Evolutionary conservation across 2,797 vertebrate species (phyloP).

Genomic region (Synanceia verrucosa): DNA sequence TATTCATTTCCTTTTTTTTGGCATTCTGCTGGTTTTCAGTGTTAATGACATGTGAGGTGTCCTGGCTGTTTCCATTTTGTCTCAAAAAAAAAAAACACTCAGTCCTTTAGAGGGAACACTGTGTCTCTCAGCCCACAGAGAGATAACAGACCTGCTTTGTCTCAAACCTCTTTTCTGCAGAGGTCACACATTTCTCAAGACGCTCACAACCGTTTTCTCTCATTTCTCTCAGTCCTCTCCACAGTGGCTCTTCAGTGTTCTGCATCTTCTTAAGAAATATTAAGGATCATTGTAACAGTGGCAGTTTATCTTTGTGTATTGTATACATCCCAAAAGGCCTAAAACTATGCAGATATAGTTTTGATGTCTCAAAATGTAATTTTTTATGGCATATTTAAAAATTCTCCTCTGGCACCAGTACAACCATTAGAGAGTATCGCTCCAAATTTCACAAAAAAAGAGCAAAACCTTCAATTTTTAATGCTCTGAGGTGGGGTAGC

Average conservation of each 20-base stretch:
- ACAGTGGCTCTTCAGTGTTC: neutral
- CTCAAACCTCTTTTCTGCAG: neutral
- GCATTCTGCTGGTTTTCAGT: neutral
- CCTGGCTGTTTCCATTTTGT: constrained; percentile 27
- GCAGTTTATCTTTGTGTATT: neutral
- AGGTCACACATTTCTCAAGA: constrained; percentile 5
- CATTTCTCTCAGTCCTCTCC: neutral
- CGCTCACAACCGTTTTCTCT: neutral
- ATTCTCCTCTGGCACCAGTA: neutral
- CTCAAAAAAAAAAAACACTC: constrained; percentile 14
- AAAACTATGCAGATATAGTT: neutral
- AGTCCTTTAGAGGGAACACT: constrained; percentile 2
- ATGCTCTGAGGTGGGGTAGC: neutral
- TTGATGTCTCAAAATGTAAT: neutral
- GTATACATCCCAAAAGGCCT: neutral
- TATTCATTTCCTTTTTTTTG: neutral
- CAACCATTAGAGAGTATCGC: neutral
- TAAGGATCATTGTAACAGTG: neutral
- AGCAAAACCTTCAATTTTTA: neutral
- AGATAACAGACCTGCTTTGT: constrained; percentile 7
- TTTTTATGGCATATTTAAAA: neutral
- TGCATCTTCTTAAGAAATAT: neutral
- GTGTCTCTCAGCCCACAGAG: constrained; percentile 15
- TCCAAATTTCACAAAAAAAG: neutral
- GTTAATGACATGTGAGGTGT: constrained; percentile 10